These are phyloP conservation scores for Bungarus multicinctus DNA, from an alignment of 2,113 vertebrate species.

Conservation along the genomic window DNA sequence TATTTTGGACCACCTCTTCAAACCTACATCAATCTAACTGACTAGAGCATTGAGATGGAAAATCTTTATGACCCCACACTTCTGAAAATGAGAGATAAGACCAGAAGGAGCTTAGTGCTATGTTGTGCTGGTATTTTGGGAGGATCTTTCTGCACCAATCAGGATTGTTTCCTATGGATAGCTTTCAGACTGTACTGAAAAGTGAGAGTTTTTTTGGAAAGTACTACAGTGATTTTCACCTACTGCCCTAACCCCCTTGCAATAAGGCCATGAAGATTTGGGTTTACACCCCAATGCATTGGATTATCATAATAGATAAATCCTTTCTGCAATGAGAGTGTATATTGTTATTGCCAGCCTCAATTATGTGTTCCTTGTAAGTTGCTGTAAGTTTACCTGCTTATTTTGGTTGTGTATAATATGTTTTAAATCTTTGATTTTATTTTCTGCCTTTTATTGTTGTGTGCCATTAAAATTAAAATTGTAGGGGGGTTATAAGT, in stretches of 20 bases:
- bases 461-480: background rate
- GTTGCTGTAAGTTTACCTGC: background rate
- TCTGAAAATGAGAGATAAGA: background rate
- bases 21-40: background rate
- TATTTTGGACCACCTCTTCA: background rate
- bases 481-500: background rate
- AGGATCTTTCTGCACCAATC: background rate
- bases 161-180: background rate
- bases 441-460: background rate
- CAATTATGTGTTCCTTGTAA: background rate
- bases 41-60: background rate
- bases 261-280: background rate
- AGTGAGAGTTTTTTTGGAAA: background rate
- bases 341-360: background rate
- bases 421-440: background rate
- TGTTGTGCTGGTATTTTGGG: background rate
- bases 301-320: background rate
- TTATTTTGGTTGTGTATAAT: background rate
- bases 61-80: background rate
- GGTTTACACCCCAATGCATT: background rate
- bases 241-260: background rate
- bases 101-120: background rate
- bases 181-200: background rate
- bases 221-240: background rate
- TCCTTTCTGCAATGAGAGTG: background rate